Base-by-base conservation (phyloP, 2,113 vertebrate genomes). In the Lepus europaeus region DNA sequence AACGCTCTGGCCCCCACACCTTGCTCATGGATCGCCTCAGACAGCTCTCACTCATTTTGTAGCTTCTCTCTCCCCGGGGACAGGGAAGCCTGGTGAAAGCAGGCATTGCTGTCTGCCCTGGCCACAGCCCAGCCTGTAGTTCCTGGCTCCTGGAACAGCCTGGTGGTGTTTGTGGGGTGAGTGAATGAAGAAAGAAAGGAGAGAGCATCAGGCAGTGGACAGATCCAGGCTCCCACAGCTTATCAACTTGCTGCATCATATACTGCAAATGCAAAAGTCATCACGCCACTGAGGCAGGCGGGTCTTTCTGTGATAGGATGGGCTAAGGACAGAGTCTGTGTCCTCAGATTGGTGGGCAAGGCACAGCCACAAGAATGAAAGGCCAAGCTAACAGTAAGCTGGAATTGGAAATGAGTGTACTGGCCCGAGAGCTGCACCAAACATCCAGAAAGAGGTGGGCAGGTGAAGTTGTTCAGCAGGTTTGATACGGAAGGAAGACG, bases 401-500 rank as follows among this genome's bases (percentile, higher is more conserved):
- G 16, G 49, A 36, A 17, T 5, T 72, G 49, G 49, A 82, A 36
- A 31, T 31, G 8, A 70, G 12, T 1, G 3, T 17, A 14, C 7
- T 33, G 23, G 36, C 39, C 73, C 2, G 2, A 49, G 29, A 74
- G 29, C 64, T 49, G 36, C 39, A 53, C 68, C 31, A 63, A 72
- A 14, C 39, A 33, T 29, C 25, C 4, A 5, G 27, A 69, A 39
- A 39, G 23, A 59, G 25, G 22, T 20, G 23, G 9, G 20, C 31
- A 63, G n/a, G 59, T 36, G 17, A 25, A 85, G 14, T 23, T 19
- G 6, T 63, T 69, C 31, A 39, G 49, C 25, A 1, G 29, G 7
- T 1, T 0, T 64, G 25, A 31, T 4, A 10, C 2, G 9, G 22
- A 17, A 2, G 3, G 53, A 23, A 25, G 19, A 22, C 2, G 1